phyloP scores from a whole-genome alignment of 1,140 invertebrate species.

The Bacillus rossius region DNA sequence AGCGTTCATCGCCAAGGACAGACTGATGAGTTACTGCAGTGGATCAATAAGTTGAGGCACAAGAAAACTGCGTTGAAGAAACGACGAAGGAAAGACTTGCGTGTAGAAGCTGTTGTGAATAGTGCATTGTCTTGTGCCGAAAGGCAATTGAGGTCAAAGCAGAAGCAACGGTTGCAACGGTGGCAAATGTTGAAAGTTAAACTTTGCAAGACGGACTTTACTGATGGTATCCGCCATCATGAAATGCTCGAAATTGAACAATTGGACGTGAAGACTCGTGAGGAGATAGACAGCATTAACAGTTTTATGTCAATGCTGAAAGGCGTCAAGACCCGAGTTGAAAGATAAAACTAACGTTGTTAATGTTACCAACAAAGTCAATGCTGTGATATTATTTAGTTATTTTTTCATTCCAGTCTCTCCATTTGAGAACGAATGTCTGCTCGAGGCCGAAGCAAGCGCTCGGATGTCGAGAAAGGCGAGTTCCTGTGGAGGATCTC shows the following conservation, averaged over 20 bases:
- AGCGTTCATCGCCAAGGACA: conserved; percentile 23
- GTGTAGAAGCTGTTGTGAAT: conserved; percentile 43
- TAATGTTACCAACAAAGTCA: conserved; percentile 7
- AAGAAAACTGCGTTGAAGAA: conserved; percentile 41
- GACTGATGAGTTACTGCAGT: conserved; percentile 38
- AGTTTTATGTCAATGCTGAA: conserved; percentile 35
- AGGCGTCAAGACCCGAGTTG: conserved; percentile 30
- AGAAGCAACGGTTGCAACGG: conserved; percentile 36
- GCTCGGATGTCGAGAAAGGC: conserved; percentile 5
- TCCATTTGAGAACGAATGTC: conserved; percentile 39
- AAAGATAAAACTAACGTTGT: conserved; percentile 28
- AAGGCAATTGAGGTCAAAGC: conserved; percentile 39
- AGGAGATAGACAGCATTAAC: conserved; percentile 35
- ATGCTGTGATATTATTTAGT: conserved; percentile 35
- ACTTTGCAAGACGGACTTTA: conserved; percentile 23
- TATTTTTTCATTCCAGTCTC: conserved; percentile 45
- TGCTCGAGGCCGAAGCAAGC: neutral
- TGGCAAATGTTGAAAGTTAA: conserved; percentile 40
- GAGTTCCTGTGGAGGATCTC: conserved; percentile 1
- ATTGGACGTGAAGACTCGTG: conserved; percentile 28
- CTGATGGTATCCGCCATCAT: conserved; percentile 1
- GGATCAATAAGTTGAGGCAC: conserved; percentile 42
- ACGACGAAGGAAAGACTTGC: conserved; percentile 39
- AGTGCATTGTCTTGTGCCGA: conserved; percentile 39
- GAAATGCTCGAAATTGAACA: conserved; percentile 13